Base-by-base conservation (phyloP, 2,888 invertebrate genomes). In the Ptilodon capucinus region DNA sequence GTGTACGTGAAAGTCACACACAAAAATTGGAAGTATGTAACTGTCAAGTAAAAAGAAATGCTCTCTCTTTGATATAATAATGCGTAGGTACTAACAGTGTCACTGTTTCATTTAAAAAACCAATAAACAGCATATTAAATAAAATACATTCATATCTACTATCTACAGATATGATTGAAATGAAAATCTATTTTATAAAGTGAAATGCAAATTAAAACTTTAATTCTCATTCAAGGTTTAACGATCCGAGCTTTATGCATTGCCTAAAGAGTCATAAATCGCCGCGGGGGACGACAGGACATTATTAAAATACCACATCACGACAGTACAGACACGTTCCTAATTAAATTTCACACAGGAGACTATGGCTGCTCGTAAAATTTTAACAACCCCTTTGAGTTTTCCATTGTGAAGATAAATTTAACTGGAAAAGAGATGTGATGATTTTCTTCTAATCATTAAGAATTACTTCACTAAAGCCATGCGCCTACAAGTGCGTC, bases 271-370 rank as follows among this genome's bases (percentile, higher is more conserved):
- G 44, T 41, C 40, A 42, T 38, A 40, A 44, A 48, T 47, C 42
- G 46, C 65, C 65, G 53, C 58, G 45, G 60, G 72, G 73, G 73
- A 64, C 64, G 67, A 58, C 64, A 72, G 74, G 73, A 74, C 80
- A 75, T 77, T 81, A 82, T 81, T 81, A 79, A 79, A 81, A 81
- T 79, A 78, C 79, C 81, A 63, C 82, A 79, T 78, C 76, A 72
- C 68, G 63, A 25, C 38, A 19, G 59, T 67, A 68, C 71, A 71
- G 71, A 75, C 77, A 73, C 71, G 74, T 71, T 67, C 66, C 78
- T 84, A 83, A 84, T 83, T 83, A 83, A 82, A 83, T 82, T 83
- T 82, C 78, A 77, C 79, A 81, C 80, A 71, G 71, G 78, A 79
- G 77, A 77, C 68, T 59, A 42, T 60, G 68, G 53, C 58, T 72